phyloP scores from a whole-genome alignment of 2,113 vertebrate genomes.

The Aspidoscelis tigris region DNA sequence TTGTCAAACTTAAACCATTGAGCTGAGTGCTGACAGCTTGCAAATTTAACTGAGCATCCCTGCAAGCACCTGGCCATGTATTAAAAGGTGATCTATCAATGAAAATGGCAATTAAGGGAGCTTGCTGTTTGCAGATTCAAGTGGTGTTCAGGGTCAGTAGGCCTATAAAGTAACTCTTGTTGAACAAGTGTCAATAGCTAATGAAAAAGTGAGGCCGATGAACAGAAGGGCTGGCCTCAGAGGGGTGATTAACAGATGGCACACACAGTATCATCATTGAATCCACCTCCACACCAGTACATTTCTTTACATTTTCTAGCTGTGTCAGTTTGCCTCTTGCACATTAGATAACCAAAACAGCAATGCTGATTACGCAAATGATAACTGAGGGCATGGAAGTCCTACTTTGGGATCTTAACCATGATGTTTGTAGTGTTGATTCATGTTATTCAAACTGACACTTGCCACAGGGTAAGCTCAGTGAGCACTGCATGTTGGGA shows the following conservation, averaged over 20 bases:
- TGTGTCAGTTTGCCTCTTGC: background rate
- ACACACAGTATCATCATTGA: rapidly evolving
- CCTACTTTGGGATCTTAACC: background rate
- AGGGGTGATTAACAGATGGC: constrained; percentile 31
- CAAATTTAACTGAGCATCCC: constrained; percentile 45
- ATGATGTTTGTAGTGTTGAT: background rate
- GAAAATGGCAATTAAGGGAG: constrained; percentile 54
- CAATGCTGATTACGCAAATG: background rate
- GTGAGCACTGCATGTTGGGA: background rate
- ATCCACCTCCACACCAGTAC: background rate
- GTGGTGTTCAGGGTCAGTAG: constrained; percentile 53
- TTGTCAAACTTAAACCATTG: constrained; percentile 36
- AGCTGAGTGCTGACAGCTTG: constrained; percentile 41
- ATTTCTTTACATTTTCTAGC: background rate
- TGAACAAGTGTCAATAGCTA: constrained; percentile 50
- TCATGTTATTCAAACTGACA: background rate
- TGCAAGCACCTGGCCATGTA: constrained; percentile 62
- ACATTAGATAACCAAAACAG: constrained; percentile 3
- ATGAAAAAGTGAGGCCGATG: constrained; percentile 34
- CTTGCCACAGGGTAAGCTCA: background rate
- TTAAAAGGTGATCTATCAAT: constrained; percentile 49
- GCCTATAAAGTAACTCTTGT: constrained; percentile 44
- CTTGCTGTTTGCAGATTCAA: constrained; percentile 41
- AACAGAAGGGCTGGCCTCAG: background rate
- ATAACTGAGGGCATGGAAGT: background rate